Conservation (phyloP, 1,140 invertebrate species). For the Brachionus koreanus region DNA sequence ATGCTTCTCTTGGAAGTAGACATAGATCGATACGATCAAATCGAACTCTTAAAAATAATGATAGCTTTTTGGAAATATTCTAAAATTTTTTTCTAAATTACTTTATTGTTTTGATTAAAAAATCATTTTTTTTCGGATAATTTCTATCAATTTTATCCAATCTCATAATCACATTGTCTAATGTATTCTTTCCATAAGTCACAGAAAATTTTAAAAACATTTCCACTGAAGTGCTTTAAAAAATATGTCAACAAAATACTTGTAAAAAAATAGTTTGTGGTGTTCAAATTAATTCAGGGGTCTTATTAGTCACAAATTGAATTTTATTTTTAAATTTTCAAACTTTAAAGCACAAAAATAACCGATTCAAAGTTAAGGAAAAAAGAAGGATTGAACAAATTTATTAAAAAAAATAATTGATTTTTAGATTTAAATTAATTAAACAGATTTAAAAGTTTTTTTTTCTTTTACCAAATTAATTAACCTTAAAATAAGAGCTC, state of each 20-base stretch:
- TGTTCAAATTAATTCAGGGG: not conserved
- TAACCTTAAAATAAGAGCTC: no score
- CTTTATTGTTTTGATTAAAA: not conserved
- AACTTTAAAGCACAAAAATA: no score
- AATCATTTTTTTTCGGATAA: not conserved
- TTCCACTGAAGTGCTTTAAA: not conserved
- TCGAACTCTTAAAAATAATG: not conserved
- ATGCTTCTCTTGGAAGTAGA: conserved; percentile 17
- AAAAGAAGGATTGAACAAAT: no score
- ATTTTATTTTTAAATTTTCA: no score
- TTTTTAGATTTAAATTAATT: no score
- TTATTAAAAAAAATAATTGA: no score
- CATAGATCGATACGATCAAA: conserved; percentile 22
- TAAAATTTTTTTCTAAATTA: not conserved
- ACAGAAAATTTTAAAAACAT: conserved; percentile 31
- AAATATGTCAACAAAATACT: no score
- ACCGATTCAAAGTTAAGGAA: no score
- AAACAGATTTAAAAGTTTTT: no score
- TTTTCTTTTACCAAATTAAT: no score
- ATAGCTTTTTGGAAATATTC: not conserved
- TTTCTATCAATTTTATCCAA: conserved; percentile 5
- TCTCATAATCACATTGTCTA: not conserved
- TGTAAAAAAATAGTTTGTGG: not conserved
- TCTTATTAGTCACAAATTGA: not conserved
- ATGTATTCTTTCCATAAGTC: not conserved